Conservation (phyloP, 2,888 invertebrate genomes). For the Diogma glabrata region DNA sequence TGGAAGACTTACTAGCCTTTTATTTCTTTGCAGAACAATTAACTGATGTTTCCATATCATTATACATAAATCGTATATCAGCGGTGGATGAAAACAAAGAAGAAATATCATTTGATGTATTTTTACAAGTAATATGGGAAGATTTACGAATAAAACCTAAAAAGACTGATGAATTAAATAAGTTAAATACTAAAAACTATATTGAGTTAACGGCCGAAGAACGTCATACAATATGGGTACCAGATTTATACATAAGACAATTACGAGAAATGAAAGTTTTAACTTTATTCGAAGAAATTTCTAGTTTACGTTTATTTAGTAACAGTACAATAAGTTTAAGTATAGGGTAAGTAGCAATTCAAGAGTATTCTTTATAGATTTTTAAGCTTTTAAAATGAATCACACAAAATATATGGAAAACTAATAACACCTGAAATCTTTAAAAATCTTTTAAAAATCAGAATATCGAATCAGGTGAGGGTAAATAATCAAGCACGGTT, state of each 20-base stretch:
- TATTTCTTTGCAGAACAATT: conserved; percentile 16
- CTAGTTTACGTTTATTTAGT: conserved; percentile 45
- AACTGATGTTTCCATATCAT: conserved; percentile 46
- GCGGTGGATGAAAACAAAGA: conserved; percentile 53
- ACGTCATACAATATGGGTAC: conserved; percentile 29
- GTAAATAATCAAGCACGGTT: too few species aligned
- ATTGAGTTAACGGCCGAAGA: conserved; percentile 25
- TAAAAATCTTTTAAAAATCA: too few species aligned
- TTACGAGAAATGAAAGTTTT: conserved; percentile 49
- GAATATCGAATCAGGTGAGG: too few species aligned
- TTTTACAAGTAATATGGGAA: conserved; percentile 52
- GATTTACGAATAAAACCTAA: conserved; percentile 38
- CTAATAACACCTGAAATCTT: too few species aligned
- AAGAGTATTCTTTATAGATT: conserved; percentile 14
- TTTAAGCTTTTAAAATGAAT: too few species aligned
- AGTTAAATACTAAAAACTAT: conserved; percentile 18
- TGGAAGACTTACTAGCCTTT: too few species aligned
- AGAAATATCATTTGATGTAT: conserved; percentile 52
- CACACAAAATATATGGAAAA: too few species aligned
- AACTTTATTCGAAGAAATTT: conserved; percentile 50
- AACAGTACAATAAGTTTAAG: conserved; percentile 52
- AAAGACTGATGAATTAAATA: conserved; percentile 16
- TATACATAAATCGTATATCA: conserved; percentile 49
- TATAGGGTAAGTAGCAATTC: conserved; percentile 44
- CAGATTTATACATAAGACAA: conserved; percentile 52